These are phyloP conservation scores for Hemitrygon akajei DNA, from an alignment of 2,797 vertebrate genomes.

Conservation along the genomic window DNA sequence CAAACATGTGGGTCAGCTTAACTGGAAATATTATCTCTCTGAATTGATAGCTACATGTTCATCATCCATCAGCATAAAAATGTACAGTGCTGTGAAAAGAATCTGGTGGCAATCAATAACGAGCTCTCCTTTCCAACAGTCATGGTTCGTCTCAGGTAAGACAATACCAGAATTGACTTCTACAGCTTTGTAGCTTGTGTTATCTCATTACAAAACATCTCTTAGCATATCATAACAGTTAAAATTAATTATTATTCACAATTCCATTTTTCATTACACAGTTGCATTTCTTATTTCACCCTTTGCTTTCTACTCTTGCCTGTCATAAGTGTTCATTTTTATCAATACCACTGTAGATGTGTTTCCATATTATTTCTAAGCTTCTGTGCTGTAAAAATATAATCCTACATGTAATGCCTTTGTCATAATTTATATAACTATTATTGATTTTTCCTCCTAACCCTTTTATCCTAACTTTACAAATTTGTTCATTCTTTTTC, in stretches of 20 bases:
- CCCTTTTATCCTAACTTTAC: background rate
- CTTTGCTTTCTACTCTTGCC: background rate
- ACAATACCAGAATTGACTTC: background rate
- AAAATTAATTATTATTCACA: background rate
- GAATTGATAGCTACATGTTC: background rate
- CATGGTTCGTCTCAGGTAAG: constrained; percentile 8
- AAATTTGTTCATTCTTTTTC: background rate
- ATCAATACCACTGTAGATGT: background rate
- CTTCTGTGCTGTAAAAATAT: background rate
- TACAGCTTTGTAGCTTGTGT: background rate
- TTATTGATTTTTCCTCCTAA: background rate
- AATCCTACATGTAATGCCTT: background rate
- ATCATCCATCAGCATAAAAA: background rate
- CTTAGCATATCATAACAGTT: background rate
- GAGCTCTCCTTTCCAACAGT: background rate
- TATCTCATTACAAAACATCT: background rate
- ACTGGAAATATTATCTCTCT: background rate
- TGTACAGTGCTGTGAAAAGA: background rate
- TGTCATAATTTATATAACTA: background rate
- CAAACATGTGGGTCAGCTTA: background rate
- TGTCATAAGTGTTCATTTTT: background rate
- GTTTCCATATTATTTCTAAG: background rate
- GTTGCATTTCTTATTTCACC: background rate
- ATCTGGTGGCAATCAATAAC: background rate
- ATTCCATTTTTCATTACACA: background rate